Evolutionary conservation across 1,140 invertebrate genomes (phyloP), one percentile per base, ranked within the genome.

Genomic region (Gerris buenoi): DNA sequence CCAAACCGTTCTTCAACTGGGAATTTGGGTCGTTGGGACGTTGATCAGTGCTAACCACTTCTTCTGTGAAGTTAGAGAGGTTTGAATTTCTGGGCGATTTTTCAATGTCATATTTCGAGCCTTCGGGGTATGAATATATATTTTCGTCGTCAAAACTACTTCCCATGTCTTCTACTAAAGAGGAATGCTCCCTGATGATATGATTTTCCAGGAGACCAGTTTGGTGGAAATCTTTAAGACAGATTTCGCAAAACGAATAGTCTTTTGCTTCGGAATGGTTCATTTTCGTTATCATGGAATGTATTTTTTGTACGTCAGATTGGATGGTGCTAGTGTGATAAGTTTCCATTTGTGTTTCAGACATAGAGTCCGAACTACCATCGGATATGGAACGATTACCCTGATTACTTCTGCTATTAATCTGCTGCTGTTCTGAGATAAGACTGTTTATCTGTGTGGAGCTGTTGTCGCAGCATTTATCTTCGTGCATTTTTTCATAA

Each of bases 231-330:
- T 83, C 81, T 68, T 80, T 77, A 66, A 80, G 76, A 76, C 84
- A 86, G 28, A 85, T 70, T 66, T 80, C 79, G 75, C 83, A 85
- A 65, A 74, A 65, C 22, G 67, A 69, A 64, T 70, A 75, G 81
- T 85, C 76, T 75, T 76, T 78, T 0, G 79, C 81, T 68, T 88
- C 86, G 28, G 88, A 77, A 65, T 87, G 87, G 74, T 93, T 94
- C 62, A 95, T 76, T 76, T 95, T 91, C 63, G 90, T 82, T 70
- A 95, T 89, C 92, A 95, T 95, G 0, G 89, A 89, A 76, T 95
- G 91, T 23, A 95, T 77, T 75, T 93, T 93, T 70, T 91, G 86
- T 2, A 95, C 77, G 72, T 93, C 90, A 74, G 62, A 14, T 23
- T 14, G 14, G 23, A 29, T 58, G 18, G 23, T 27, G n/a, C 46